phyloP scores from a whole-genome alignment of 2,888 invertebrate species.

The Melanostoma scalare region DNA sequence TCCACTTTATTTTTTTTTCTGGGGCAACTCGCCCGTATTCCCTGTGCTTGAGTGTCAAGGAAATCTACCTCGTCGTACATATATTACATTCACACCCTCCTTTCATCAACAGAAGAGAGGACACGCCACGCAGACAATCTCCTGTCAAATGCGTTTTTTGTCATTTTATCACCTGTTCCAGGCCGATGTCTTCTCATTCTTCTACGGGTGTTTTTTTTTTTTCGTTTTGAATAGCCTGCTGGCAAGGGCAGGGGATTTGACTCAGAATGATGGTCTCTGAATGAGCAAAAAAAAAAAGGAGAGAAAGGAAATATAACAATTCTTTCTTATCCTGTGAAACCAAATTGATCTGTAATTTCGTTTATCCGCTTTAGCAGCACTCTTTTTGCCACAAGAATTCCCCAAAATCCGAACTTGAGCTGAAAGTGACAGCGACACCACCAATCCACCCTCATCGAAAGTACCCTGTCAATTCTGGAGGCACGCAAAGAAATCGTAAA shows the following conservation, averaged over 20 bases:
- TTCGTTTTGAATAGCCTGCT: neutral
- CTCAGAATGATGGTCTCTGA: neutral
- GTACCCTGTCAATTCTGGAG: conserved; percentile 50
- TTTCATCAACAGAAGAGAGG: neutral
- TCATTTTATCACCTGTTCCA: conserved; percentile 57
- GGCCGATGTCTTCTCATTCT: conserved; percentile 50
- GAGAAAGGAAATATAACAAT: conserved; percentile 33
- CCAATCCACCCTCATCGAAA: conserved; percentile 31
- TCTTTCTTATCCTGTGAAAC: conserved; percentile 58
- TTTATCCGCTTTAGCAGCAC: conserved; percentile 65
- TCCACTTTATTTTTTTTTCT: conserved; percentile 34
- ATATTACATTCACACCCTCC: conserved; percentile 9
- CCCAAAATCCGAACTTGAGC: neutral
- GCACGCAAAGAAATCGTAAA: conserved; percentile 71
- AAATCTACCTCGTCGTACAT: neutral
- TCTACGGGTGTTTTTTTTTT: conserved; percentile 9
- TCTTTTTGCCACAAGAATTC: conserved; percentile 47
- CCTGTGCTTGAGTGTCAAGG: conserved; percentile 43
- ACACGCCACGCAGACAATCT: conserved; percentile 29
- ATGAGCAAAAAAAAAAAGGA: neutral
- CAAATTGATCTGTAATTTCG: conserved; percentile 71
- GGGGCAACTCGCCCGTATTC: conserved; percentile 4
- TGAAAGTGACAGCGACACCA: neutral
- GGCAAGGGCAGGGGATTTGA: neutral
- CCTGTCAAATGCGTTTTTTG: conserved; percentile 46